phyloP scores from a whole-genome alignment of 2,113 vertebrate species.

The Cololabis saira region DNA sequence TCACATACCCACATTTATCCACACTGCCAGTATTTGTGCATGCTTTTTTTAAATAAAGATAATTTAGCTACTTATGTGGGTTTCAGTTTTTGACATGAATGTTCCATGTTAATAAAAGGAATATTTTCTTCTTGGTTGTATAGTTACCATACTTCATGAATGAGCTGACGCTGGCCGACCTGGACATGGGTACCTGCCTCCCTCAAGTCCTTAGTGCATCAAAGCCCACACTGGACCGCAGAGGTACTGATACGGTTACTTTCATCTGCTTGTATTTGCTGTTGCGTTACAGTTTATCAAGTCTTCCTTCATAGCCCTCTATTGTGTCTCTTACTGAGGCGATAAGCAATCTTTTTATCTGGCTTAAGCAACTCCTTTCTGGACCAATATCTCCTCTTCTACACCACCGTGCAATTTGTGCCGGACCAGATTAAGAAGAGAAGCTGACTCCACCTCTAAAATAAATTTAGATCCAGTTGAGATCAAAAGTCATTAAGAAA shows the following conservation, averaged over 20 bases:
- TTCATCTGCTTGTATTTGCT: background rate
- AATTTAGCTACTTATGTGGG: background rate
- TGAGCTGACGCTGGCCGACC: constrained; percentile 84
- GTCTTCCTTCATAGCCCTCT: constrained; percentile 7
- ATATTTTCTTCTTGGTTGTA: constrained; percentile 31
- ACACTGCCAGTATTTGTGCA: background rate
- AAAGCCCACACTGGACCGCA: constrained; percentile 81
- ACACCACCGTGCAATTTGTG: background rate
- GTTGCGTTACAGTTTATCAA: constrained; percentile 11
- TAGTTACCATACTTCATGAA: constrained; percentile 91
- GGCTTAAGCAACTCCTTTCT: constrained; percentile 15
- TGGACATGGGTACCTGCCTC: constrained; percentile 88
- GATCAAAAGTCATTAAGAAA: constrained; percentile 11
- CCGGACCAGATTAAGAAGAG: constrained; percentile 10
- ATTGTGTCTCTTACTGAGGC: constrained; percentile 50
- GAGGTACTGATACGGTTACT: constrained; percentile 65
- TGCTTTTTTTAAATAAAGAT: background rate
- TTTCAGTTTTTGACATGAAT: background rate
- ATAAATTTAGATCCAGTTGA: constrained; percentile 11
- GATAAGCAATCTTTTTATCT: constrained; percentile 62
- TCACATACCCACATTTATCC: constrained; percentile 1
- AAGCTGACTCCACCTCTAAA: constrained; percentile 2
- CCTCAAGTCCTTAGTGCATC: constrained; percentile 84
- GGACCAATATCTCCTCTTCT: constrained; percentile 17
- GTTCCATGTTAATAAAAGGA: background rate